Base-by-base conservation (phyloP, 2,888 invertebrate species). In the Eupithecia pulchellata region DNA sequence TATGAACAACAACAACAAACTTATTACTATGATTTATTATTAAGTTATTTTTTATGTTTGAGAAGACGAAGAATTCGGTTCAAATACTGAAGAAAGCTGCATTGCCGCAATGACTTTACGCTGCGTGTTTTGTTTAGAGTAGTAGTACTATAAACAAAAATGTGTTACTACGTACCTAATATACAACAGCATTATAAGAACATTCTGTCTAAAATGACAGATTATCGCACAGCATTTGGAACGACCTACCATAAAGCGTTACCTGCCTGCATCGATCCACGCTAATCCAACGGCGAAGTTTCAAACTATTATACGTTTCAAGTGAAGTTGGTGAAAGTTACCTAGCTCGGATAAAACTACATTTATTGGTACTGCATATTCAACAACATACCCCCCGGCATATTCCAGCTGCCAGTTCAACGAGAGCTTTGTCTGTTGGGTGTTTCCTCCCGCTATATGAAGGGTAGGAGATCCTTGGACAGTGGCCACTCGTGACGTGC, bases 361-460 rank as follows among this genome's bases (percentile, higher is more conserved):
- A 89, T 92, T 92, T 92, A 93, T 91, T 90, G 88, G 85, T 86
- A 84, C 87, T 93, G 92, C 93, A 94, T 94, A 93, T 94, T 93
- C 93, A 94, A 90, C 84, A 86, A 90, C 84, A 86, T 85, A 87
- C 86, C 92, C 87, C 79, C 79, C 74, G 87, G 90, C 90, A 79
- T 81, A 83, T 78, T 75, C 78, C 74, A 72, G 66, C 71, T 74
- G 66, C 91, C 88, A 87, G 62, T 75, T 58, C 76, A 77, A 27
- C 66, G 20, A 78, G 85, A 86, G 68, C 84, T 61, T 68, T 81
- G 63, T 58, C 72, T 72, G 72, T 66, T 57, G 64, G 63, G 30
- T 52, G 62, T 20, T 67, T 64, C 68, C 62, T 68, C 68, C 8
- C 60, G 36, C 55, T 42, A 67, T 69, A 66, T 39, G 71, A 68